Conservation (phyloP, 2,797 vertebrate genomes). For the Sebastes minor region DNA sequence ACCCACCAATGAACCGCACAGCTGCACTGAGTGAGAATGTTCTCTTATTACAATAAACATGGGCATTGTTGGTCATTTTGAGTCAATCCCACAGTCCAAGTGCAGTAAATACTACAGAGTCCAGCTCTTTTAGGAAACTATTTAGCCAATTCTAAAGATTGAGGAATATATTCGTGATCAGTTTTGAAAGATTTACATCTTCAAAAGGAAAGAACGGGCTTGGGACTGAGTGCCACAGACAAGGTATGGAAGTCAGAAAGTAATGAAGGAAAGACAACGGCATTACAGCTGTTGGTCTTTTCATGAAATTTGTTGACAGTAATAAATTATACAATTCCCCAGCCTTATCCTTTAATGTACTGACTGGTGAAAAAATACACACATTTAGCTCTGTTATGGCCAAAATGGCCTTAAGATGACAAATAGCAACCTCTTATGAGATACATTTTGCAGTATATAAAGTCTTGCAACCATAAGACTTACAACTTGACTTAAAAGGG, state of each 20-base stretch:
- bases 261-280: not conserved
- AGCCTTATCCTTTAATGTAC: not conserved
- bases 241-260: not conserved
- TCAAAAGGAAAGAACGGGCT: not conserved
- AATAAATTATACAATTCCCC: not conserved
- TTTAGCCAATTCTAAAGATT: not conserved
- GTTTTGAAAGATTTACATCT: not conserved
- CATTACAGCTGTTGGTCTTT: not conserved
- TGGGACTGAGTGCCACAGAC: not conserved
- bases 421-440: not conserved
- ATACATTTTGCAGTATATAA: not conserved
- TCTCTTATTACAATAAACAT: not conserved
- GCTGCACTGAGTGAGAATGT: not conserved
- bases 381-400: not conserved
- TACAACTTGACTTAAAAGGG: not conserved
- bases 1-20: not conserved
- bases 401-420: not conserved
- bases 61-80: not conserved
- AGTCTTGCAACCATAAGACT: not conserved
- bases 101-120: not conserved
- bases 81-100: not conserved
- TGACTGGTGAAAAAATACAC: not conserved
- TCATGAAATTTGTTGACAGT: not conserved
- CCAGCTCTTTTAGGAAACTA: not conserved
- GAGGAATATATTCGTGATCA: not conserved